Evolutionary conservation across 1,140 invertebrate genomes (phyloP), one percentile per base, ranked within the genome.

Genomic region (Drosophila repleta): DNA sequence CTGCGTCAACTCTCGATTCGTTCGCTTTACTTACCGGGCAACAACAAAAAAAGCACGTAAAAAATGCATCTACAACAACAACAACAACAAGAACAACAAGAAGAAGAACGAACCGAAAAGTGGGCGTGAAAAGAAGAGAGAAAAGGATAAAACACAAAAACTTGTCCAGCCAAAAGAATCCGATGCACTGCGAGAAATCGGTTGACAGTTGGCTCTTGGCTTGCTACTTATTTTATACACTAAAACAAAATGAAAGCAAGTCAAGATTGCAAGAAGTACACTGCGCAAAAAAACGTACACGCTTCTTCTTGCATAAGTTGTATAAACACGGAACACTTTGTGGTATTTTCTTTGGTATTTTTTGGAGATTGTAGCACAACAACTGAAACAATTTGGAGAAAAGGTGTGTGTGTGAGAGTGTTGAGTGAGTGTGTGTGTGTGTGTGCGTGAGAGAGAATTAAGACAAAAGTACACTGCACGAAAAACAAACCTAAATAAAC

Each of bases 11-110:
- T 49, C 56, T 6, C 2, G 41, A n/a, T 24, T 53, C 26, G 29
- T 29, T 37, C 43, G 51, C 51, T 67, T 74, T 89, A 89, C 84
- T 88, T 89, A 88, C 84, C 79, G 57, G 51, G 32, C 32, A 35
- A 89, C 79, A 87, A 26, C 24, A 29, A 29, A 60, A 66, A 84
- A 81, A 87, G 60, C 60, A 81, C 64, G 78, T 72, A 83, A 79
- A 72, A 63, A 72, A 66, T 43, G 11, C n/a, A 46, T 74, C 62
- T 76, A 77, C 74, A 71, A 74, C 53, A 74, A 79, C 55, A 65
- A 64, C 57, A 56, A 79, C 58, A 65, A 64, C 57, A 60, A n/a
- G n/a, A 71, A 74, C 53, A 74, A 79, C 55, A 65, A 64, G 52
- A 56, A 79, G 53, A 65, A 64, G 52, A 60, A 63, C 41, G 43